These are phyloP conservation scores for Paraescarpia echinospica DNA, from an alignment of 1,140 invertebrate species.

Conservation along the genomic window DNA sequence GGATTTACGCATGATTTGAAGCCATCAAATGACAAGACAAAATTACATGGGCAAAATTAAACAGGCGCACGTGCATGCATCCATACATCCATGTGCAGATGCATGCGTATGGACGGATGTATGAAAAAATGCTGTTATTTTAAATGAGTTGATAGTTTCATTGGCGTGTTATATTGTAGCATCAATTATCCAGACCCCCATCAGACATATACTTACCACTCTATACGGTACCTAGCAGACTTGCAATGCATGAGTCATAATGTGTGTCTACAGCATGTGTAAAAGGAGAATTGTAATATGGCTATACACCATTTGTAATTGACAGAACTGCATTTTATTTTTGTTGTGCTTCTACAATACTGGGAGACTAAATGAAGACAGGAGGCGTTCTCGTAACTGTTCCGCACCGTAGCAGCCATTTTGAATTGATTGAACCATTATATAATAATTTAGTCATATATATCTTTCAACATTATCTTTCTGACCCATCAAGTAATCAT, in stretches of 20 bases:
- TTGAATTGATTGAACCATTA: too few relatives aligned
- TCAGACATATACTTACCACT: background rate
- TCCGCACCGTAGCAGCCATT: too few relatives aligned
- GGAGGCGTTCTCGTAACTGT: too few relatives aligned
- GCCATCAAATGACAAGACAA: background rate
- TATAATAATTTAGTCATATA: too few relatives aligned
- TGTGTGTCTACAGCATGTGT: too few relatives aligned
- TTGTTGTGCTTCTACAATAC: too few relatives aligned
- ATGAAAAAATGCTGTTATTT: background rate
- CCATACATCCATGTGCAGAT: too few relatives aligned
- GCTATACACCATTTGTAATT: too few relatives aligned
- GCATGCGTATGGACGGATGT: background rate
- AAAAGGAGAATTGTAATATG: background rate
- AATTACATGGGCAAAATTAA: background rate
- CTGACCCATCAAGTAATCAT: too few relatives aligned
- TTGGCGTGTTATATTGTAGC: background rate
- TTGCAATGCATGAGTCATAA: background rate
- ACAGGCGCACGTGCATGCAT: background rate
- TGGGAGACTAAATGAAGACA: too few relatives aligned
- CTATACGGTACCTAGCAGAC: background rate
- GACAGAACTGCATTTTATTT: too few relatives aligned
- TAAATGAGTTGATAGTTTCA: background rate
- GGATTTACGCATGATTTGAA: background rate
- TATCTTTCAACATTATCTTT: too few relatives aligned
- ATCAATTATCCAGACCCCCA: background rate